Base-by-base conservation (phyloP, 2,113 vertebrate species). In the Plotosus lineatus region DNA sequence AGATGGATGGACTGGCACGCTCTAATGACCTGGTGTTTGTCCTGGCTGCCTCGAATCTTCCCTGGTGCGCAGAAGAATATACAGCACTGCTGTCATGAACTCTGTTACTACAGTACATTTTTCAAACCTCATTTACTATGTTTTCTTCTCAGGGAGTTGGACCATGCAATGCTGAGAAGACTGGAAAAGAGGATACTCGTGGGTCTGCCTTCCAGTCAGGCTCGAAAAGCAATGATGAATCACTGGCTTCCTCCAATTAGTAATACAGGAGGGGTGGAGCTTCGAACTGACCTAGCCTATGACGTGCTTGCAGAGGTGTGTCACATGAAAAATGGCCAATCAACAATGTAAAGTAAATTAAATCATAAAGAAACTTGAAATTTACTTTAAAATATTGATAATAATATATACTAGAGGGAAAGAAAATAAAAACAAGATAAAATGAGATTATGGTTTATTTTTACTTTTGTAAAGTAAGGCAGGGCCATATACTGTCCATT, bases 1-100 rank as follows among this genome's bases (percentile, higher is more conserved):
- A 99, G 93, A 99, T 99, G 98, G 98, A 99, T 21, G 97, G 97
- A 66, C 90, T 99, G 86, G 95, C 97, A 1, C 93, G 77, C 85
- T 98, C 97, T 3, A 95, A 98, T 6, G 96, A 98, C 87, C 95
- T 99, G 33, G 96, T 99, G 80, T 99, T 99, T 92, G 96, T 99
- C 72, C 92, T 99, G 85, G 97, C 98, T 80, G 97, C 97, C 78
- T 99, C 97, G 90, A 99, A 99, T 91, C 89, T 96, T 82, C 95
- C 95, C 9, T 96, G 95, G 95, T 96, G 90, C 94, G 93, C 86
- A 26, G 4, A 31, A 33, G n/a, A 17, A 65, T 12, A 75, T 17
- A 65, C 10, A 11, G 33, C 42, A 33, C 46, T 40, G 31, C 11
- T 75, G 50, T 48, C n/a, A 50, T 14, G 61, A 46, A 78, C 23